Base-by-base conservation (phyloP, 2,797 vertebrate species). In the Phoebastria nigripes region DNA sequence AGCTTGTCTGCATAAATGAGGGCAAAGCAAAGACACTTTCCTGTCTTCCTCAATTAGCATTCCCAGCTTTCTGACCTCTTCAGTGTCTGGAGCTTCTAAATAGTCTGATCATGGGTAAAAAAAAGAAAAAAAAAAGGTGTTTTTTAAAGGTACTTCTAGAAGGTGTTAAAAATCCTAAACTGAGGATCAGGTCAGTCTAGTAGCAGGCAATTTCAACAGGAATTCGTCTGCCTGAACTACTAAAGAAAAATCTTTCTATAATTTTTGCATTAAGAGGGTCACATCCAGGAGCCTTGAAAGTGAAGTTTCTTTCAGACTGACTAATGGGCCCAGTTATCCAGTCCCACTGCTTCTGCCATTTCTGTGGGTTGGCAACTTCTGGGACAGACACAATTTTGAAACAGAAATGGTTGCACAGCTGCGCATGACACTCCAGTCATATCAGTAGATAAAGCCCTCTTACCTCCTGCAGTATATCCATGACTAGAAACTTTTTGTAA, bases 91-190 rank as follows among this genome's bases (percentile, higher is more conserved):
- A 82, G 21, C 3, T 73, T 69, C 39, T 62, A 37, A 80, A 82
- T 11, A 62, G 11, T 9, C 33, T 70, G 11, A 67, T 41, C 2
- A 54, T 3, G 6, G 21, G n/a, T 4, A 8, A 29, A 56, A n/a
- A 42, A 44, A 12, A 11, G 17, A 49, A 67, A 5, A 6, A 20
- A 41, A 4, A 12, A 16, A 10, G 0, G 1, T 35, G 3, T 4
- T 67, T 69, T 39, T 31, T 52, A 71, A 82, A 58, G 2, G 3
- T 77, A 46, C 14, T 54, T 77, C 12, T 21, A 49, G 58, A 65
- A 69, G 29, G 6, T 51, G 5, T 31, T 65, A 58, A 72, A 87
- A 83, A 80, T 73, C 10, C 24, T 58, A 58, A 76, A 51, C 22
- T 49, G 6, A 72, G 1, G 37, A 42, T 44, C 21, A 47, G 18